Evolutionary conservation across 1,140 invertebrate genomes (phyloP), one percentile per base, ranked within the genome.

Genomic region (Drosophila funebris): DNA sequence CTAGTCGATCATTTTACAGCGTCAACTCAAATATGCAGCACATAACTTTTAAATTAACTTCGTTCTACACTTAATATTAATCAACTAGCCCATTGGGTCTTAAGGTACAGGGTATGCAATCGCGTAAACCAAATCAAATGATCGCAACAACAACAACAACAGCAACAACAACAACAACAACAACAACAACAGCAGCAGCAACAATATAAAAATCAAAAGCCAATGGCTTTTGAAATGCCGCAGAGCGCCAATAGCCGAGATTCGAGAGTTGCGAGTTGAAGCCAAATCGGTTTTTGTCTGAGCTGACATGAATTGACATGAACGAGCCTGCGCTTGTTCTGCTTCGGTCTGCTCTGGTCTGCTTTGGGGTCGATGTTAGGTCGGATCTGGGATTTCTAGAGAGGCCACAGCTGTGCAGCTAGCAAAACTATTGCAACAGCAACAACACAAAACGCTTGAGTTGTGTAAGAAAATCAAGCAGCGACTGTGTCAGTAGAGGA

Each of bases 281-380:
- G 41, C 61, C 48, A 66, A 66, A 64, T 71, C 68, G 61, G 50
- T 71, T 68, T 50, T 27, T 72, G 62, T 72, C 53, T 72, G 62
- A 72, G 53, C 69, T 67, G 69, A 72, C 69, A 72, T 72, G 61
- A 72, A 72, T 72, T 72, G 69, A 72, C 62, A 66, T 66, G 52
- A 66, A 52, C 69, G 61, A 63, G 58, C 48, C 48, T 53, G 16
- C 5, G 11, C 14, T 6, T n/a, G 22, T 7, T 33, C 6, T 20
- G 57, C 5, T 60, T 27, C 24, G 18, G n/a, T 50, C 24, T 58
- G 13, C 16, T 31, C 16, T 31, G 13, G 29, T 46, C 37, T 29
- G 39, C 14, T 36, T 29, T 36, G 31, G 60, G 67, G 50, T 64
- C 52, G 48, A 6, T 9, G 24, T 66, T 20, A 27, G 20, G 20